Percentiles rank a stretch among this genome's conserved stretches.
Conservation (phyloP, 2,113 vertebrate genomes). For the Cinclus cinclus region DNA sequence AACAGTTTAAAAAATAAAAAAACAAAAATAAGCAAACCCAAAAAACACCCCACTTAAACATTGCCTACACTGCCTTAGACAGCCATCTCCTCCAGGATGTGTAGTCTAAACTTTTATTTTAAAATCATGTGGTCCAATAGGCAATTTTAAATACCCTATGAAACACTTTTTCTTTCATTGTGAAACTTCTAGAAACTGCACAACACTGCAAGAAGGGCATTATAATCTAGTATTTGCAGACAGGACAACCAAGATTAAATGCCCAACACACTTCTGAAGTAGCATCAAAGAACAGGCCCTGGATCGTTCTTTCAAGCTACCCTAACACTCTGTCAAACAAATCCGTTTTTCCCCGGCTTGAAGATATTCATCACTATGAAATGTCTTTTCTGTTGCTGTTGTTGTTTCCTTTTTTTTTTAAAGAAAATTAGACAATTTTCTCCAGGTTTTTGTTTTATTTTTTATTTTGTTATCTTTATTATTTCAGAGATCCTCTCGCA, state of each 20-base stretch:
- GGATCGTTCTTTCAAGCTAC: background rate
- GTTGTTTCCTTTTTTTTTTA: background rate
- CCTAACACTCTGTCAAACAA: background rate
- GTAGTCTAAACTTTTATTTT: background rate
- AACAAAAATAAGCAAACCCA: accelerated
- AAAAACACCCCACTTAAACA: background rate
- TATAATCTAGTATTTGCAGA: background rate
- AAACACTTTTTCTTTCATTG: background rate
- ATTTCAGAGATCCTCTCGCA: background rate
- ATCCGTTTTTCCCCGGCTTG: background rate
- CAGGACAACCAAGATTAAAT: background rate
- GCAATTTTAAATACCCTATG: background rate
- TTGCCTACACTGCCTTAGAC: background rate
- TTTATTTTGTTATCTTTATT: background rate
- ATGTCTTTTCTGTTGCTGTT: background rate
- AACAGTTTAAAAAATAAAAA: background rate
- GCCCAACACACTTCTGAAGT: background rate
- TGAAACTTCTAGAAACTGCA: background rate
- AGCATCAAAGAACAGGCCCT: background rate
- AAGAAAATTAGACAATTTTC: background rate
- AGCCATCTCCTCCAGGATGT: background rate
- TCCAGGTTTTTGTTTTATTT: background rate
- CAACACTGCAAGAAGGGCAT: background rate
- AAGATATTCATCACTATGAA: background rate
- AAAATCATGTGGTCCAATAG: background rate